Evolutionary conservation across 2,113 vertebrate genomes (phyloP).

Genomic region (Struthio camelus): DNA sequence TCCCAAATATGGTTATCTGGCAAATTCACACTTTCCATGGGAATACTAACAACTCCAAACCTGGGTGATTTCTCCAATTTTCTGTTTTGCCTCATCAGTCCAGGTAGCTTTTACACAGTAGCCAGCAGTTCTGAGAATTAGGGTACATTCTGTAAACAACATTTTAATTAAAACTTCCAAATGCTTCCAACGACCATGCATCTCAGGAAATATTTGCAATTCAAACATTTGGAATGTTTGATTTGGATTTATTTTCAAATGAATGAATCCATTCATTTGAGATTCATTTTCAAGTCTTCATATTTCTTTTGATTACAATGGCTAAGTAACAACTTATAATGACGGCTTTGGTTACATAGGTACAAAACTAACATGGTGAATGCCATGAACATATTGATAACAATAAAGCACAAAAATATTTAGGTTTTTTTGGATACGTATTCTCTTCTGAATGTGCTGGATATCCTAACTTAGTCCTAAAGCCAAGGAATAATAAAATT

Average conservation of each 20-base stretch:
- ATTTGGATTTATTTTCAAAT: not conserved
- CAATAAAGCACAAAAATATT: not conserved
- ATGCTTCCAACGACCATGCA: not conserved
- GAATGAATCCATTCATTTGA: not conserved
- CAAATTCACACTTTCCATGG: not conserved
- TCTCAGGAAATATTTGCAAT: slow-evolving; percentile 7
- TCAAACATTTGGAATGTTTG: not conserved
- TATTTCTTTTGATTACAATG: not conserved
- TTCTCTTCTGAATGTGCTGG: not conserved
- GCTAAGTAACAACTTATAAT: not conserved
- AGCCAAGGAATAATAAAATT: not conserved
- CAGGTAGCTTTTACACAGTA: not conserved
- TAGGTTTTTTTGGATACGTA: not conserved
- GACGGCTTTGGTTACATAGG: not conserved
- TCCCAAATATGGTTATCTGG: not conserved
- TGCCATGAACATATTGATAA: not conserved
- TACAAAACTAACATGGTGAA: not conserved
- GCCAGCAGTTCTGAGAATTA: not conserved
- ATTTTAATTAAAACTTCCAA: not conserved
- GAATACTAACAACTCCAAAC: not conserved
- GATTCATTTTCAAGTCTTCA: not conserved
- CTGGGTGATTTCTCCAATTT: not conserved
- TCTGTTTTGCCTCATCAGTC: not conserved
- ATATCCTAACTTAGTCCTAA: not conserved
- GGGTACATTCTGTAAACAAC: not conserved